These are phyloP conservation scores for Nycticebus coucang DNA, from an alignment of 2,113 vertebrate species.

Conservation along the genomic window DNA sequence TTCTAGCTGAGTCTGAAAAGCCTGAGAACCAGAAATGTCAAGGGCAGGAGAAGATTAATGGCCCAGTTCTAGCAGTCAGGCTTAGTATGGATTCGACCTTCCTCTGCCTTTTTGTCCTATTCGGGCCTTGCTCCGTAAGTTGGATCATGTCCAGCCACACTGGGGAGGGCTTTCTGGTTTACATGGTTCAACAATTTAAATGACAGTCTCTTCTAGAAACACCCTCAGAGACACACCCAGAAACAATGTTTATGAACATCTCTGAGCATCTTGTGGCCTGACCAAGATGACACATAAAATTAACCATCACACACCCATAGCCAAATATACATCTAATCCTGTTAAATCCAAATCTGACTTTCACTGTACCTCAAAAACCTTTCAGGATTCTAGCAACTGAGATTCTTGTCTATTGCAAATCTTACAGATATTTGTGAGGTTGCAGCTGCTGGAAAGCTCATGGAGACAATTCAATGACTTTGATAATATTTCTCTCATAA, in stretches of 20 bases:
- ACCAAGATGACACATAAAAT: not conserved
- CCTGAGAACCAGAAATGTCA: not conserved
- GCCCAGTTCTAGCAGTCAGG: not conserved
- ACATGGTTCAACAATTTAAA: not conserved
- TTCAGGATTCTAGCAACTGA: not conserved
- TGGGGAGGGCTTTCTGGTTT: not conserved
- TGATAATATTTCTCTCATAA: not conserved
- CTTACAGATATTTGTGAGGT: not conserved
- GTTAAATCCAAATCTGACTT: not conserved
- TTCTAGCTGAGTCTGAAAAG: not conserved
- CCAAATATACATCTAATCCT: not conserved
- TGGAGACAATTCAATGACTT: not conserved
- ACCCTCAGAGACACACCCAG: not conserved
- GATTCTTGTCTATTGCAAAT: not conserved
- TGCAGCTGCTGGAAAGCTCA: not conserved
- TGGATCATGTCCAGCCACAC: not conserved
- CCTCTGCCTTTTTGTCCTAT: not conserved
- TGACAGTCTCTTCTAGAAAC: not conserved
- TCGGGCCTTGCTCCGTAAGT: not conserved
- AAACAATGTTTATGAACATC: not conserved
- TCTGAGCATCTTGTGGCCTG: not conserved
- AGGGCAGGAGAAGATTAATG: not conserved
- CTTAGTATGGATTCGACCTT: not conserved
- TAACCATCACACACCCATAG: not conserved
- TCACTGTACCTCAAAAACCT: not conserved